Percentiles rank a stretch among this genome's conserved stretches.
phyloP scores from a whole-genome alignment of 2,113 vertebrate species.

The Sigmodon hispidus region DNA sequence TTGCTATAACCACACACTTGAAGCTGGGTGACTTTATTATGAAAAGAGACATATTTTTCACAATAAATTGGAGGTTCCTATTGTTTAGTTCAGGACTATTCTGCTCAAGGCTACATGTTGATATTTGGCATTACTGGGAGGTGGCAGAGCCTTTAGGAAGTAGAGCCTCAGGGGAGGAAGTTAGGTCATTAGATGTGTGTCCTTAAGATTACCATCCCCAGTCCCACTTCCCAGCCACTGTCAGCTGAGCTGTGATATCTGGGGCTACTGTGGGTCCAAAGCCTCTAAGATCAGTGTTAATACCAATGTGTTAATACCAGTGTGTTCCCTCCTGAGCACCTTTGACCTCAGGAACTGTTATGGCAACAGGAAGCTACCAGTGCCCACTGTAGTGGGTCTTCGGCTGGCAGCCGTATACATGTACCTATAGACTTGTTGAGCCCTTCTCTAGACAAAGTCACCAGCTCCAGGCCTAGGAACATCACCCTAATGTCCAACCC shows the following conservation, averaged over 20 bases:
- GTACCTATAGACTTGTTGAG: neutral
- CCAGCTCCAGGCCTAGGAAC: neutral
- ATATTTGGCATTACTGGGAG: neutral
- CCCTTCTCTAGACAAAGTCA: neutral
- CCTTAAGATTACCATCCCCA: neutral
- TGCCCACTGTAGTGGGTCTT: neutral
- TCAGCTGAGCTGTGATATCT: neutral
- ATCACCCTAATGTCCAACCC: neutral
- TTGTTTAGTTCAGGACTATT: neutral
- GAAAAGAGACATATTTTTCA: neutral
- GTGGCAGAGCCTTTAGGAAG: neutral
- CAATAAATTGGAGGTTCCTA: neutral
- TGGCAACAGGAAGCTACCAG: neutral
- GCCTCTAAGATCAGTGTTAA: neutral
- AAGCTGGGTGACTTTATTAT: neutral
- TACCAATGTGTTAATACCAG: too few relatives aligned
- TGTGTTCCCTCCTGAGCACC: neutral
- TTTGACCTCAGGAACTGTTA: neutral
- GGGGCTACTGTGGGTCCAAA: neutral
- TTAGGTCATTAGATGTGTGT: neutral
- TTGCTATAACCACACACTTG: neutral
- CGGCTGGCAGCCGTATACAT: neutral
- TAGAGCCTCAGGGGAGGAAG: neutral
- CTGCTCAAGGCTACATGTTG: too few relatives aligned
- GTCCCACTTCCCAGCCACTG: neutral